phyloP scores from a whole-genome alignment of 1,140 invertebrate genomes.

The Copidosoma floridanum region DNA sequence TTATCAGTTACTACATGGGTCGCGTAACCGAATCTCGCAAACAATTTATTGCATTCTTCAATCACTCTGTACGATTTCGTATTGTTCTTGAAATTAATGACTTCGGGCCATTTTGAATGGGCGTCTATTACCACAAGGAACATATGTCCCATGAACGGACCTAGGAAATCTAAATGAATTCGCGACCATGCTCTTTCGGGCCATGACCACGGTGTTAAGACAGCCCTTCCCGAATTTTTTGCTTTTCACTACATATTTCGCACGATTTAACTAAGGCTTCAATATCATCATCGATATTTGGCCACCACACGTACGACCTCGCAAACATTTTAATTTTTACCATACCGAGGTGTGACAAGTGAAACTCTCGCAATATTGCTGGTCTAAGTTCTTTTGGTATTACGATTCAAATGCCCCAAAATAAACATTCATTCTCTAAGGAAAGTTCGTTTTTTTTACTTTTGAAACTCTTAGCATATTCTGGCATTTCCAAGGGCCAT shows the following conservation, averaged over 20 bases:
- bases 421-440: background rate
- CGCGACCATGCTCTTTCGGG: background rate
- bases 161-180: constrained; percentile 18
- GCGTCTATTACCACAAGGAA: constrained; percentile 23
- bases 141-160: constrained; percentile 16
- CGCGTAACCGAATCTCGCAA: constrained; percentile 15
- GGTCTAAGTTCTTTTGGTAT: constrained; percentile 8
- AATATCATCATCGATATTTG: constrained; percentile 52
- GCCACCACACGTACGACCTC: constrained; percentile 53
- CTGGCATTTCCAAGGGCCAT: too few relatives aligned
- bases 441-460: background rate
- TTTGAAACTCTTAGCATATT: background rate
- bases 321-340: constrained; percentile 56
- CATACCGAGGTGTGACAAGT: constrained; percentile 53
- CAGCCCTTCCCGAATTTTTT: constrained; percentile 24
- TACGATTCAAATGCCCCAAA: constrained; percentile 17
- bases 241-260: constrained; percentile 6
- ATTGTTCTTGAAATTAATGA: constrained; percentile 15
- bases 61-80: constrained; percentile 6
- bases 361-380: constrained; percentile 43
- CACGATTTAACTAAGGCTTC: constrained; percentile 21
- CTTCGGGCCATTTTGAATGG: constrained; percentile 18
- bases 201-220: background rate
- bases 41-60: constrained; percentile 7
- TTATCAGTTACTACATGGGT: background rate